A percentile compares a stretch with the other conserved stretches of the same genome.
phyloP scores from a whole-genome alignment of 2,888 invertebrate species.

The Frankliniella intonsa region DNA sequence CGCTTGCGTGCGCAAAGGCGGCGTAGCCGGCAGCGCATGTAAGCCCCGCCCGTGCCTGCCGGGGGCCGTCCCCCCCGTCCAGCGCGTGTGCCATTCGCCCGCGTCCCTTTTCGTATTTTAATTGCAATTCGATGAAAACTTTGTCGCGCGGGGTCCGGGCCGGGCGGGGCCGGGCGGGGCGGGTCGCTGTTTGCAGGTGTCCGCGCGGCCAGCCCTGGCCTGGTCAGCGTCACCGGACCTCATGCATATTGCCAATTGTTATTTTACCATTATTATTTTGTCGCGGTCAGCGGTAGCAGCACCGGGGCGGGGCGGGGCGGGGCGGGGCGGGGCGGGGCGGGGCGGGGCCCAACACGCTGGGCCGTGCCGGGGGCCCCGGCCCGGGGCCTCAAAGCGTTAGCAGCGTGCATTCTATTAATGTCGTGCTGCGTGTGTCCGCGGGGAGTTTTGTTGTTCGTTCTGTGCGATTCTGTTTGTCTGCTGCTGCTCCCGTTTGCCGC shows the following conservation, averaged over 20 bases:
- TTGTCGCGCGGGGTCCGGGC: not conserved
- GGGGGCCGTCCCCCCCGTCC: not conserved
- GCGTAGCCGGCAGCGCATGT: not conserved
- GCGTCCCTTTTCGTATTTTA: not conserved
- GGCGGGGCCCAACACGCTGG: too few relatives aligned
- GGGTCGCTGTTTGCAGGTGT: constrained; percentile 13
- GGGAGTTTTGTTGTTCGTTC: not conserved
- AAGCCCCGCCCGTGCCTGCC: not conserved
- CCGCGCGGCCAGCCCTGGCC: not conserved
- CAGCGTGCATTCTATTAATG: not conserved
- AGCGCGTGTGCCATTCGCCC: not conserved
- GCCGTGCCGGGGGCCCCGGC: not conserved
- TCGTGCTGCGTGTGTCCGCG: not conserved
- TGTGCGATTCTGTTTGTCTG: not conserved
- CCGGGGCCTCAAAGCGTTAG: not conserved
- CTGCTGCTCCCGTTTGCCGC: not conserved
- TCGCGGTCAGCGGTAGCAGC: not conserved
- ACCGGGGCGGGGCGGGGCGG: too few relatives aligned
- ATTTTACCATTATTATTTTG: constrained; percentile 27
- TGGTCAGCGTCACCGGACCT: not conserved
- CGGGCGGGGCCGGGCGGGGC: not conserved
- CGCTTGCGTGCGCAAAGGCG: not conserved
- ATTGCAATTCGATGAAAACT: constrained; percentile 16
- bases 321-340: not conserved
- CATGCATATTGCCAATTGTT: constrained; percentile 25